Base-by-base conservation (phyloP, 92 coral and sea anemone genomes). In the Hydrozoanthus gracilis region DNA sequence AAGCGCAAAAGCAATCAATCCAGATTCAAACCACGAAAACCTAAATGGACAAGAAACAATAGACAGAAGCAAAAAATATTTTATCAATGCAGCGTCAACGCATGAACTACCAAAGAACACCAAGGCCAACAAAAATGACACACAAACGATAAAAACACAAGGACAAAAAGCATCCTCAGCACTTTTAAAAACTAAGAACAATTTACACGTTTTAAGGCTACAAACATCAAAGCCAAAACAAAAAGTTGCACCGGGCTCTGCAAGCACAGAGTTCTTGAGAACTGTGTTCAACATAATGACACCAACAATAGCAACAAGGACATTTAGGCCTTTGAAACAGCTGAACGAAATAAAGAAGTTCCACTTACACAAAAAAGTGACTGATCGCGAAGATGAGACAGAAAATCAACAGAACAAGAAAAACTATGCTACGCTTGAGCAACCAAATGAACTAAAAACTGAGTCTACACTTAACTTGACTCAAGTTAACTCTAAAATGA, bases 221-320 rank as follows among this genome's bases (percentile, higher is more conserved):
- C 73, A 56, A 49, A 18, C 58, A 64, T 44, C 51, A 80, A 62
- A 67, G 66, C 85, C 50, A 9, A 4, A 6, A 45, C 17, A 16
- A 8, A 47, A 4, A 12, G 20, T 15, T 14, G n/a, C 3, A 35
- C 20, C 16, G 11, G 49, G 14, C n/a, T 65, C 61, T 47, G 64
- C 85, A 3, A 80, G 55, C 5, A 11, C n/a, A 39, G 85, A 80
- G 2, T 80, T 80, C 49, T 9, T 80, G 44, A 80, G 66, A 64
- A 51, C 74, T 11, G 85, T 67, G 5, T 70, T 80, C 12, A 80
- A 49, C 18, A 66, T 80, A 35, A 65, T 80, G 85, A 80, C 85
- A 2, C 85, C 85, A 44, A 80, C 85, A 4, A 11, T 47, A 65
- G 49, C 73, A 80, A 18, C 73, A n/a, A 20, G 3, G 47, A 5